phyloP scores from a whole-genome alignment of 2,113 vertebrate genomes.

The Nasalis larvatus region DNA sequence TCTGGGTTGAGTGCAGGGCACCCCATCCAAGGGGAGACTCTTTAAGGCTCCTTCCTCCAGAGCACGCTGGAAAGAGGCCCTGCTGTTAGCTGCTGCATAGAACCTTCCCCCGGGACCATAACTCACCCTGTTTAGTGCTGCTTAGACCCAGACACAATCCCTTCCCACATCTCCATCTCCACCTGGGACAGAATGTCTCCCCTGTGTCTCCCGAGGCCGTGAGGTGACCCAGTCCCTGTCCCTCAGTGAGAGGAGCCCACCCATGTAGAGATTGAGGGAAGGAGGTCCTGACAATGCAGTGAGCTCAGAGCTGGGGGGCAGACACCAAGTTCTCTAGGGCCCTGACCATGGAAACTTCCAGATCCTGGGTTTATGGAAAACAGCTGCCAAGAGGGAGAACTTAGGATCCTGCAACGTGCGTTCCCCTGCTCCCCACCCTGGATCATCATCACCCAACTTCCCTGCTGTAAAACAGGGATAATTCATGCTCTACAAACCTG shows the following conservation, averaged over 20 bases:
- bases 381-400: background rate
- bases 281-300: too few relatives aligned
- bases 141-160: background rate
- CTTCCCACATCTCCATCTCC: background rate
- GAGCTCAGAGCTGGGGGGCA: background rate
- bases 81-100: background rate
- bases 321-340: background rate
- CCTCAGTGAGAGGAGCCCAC: background rate
- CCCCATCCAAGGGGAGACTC: accelerated
- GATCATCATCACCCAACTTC: background rate
- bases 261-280: accelerated
- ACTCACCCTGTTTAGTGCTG: accelerated
- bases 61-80: background rate
- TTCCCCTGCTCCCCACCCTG: accelerated
- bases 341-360: background rate
- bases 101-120: background rate
- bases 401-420: accelerated
- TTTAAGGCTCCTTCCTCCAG: accelerated
- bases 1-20: too few relatives aligned
- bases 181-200: background rate
- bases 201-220: background rate
- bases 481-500: accelerated
- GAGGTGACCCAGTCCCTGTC: too few relatives aligned
- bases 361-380: background rate
- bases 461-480: accelerated